Evolutionary conservation across 2,888 invertebrate genomes (phyloP).

Genomic region (Mylabris sibirica): DNA sequence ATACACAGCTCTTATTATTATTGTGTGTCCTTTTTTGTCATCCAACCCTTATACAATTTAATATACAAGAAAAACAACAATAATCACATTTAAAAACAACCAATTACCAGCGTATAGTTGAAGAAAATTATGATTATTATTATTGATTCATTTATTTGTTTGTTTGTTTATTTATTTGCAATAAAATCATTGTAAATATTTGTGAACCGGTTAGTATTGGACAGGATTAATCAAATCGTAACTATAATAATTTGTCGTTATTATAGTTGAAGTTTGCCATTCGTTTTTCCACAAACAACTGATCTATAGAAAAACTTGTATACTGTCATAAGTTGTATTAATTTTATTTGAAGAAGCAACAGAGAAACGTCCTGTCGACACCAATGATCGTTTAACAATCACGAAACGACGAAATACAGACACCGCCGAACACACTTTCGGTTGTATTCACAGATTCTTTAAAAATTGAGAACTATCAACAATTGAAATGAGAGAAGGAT

Average conservation of each 20-base stretch:
- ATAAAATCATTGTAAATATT: not conserved
- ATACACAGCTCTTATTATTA: conserved; percentile 23
- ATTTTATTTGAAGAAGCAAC: conserved; percentile 39
- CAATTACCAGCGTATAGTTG: conserved; percentile 4
- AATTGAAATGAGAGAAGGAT: no score
- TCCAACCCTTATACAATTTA: not conserved
- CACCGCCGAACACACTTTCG: no score
- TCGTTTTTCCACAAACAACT: conserved; percentile 19
- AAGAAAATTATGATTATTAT: not conserved
- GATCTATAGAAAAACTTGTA: conserved; percentile 32
- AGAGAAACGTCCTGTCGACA: conserved; percentile 41
- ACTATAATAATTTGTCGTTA: conserved; percentile 4
- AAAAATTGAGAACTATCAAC: no score
- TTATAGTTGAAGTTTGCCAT: conserved; percentile 28
- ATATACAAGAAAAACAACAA: conserved; percentile 21
- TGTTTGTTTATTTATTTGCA: not conserved
- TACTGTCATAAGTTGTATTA: conserved; percentile 35
- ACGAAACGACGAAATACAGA: no score
- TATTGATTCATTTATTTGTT: not conserved
- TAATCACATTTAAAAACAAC: conserved; percentile 14
- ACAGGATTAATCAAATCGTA: not conserved
- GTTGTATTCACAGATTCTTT: no score
- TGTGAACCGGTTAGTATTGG: not conserved
- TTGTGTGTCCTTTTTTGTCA: conserved; percentile 17
- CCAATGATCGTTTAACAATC: conserved; percentile 35